phyloP scores from a whole-genome alignment of 2,113 vertebrate species.

The Probosciger aterrimus region DNA sequence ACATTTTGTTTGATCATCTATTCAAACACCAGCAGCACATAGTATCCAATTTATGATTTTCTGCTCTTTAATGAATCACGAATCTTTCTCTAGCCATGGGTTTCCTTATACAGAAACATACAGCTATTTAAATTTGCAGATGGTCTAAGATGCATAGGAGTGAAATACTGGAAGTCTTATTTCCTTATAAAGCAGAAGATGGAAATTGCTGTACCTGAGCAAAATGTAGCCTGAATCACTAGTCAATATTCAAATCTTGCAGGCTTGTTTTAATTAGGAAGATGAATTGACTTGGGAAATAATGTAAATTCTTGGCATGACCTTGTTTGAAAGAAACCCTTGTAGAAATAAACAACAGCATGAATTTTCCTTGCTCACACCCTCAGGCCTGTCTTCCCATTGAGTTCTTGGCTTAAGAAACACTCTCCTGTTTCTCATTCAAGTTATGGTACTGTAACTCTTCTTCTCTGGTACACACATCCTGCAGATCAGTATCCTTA shows the following conservation, averaged over 20 bases:
- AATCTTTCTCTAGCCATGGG: not conserved
- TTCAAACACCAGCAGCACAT: not conserved
- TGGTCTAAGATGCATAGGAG: not conserved
- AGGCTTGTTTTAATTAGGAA: not conserved
- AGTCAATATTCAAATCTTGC: not conserved
- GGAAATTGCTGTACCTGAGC: not conserved
- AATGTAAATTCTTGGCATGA: not conserved
- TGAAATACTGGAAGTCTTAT: not conserved
- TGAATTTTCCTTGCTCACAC: not conserved
- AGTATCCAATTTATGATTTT: not conserved
- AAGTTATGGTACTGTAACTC: not conserved
- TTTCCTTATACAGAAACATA: not conserved
- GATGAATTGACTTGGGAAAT: not conserved
- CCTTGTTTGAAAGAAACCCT: not conserved
- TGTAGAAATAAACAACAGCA: not conserved
- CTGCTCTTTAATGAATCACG: constrained; percentile 3
- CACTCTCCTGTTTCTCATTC: not conserved
- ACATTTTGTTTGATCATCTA: constrained; percentile 1
- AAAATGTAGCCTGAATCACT: not conserved
- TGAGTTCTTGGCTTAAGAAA: not conserved
- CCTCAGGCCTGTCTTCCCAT: not conserved
- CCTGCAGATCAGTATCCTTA: not conserved
- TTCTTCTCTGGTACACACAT: not conserved
- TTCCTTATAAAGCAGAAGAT: not conserved
- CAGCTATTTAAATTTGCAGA: not conserved